These are phyloP conservation scores for Bombylius major DNA, from an alignment of 2,888 invertebrate species.

Conservation along the genomic window DNA sequence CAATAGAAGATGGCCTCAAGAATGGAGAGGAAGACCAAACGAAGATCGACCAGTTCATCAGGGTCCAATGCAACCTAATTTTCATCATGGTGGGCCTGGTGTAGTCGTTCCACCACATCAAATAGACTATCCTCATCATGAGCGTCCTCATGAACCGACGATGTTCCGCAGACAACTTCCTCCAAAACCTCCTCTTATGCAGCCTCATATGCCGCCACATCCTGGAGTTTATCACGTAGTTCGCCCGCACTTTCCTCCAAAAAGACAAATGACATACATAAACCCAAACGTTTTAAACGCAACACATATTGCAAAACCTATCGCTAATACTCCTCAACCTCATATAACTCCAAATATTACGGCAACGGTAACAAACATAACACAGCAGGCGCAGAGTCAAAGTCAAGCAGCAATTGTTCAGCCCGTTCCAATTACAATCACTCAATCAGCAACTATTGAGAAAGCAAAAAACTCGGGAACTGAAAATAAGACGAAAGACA, in stretches of 20 bases:
- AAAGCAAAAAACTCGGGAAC: not conserved
- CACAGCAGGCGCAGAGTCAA: too few relatives aligned
- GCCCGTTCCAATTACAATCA: too few relatives aligned
- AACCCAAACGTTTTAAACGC: slow-evolving; percentile 19
- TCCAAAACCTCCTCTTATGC: not conserved
- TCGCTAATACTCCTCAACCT: not conserved
- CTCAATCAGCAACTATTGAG: not conserved
- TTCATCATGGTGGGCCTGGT: not conserved
- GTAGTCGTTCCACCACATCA: slow-evolving; percentile 7
- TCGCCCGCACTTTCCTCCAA: slow-evolving; percentile 28
- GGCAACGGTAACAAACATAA: too few relatives aligned
- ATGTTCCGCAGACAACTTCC: slow-evolving; percentile 26
- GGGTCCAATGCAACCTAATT: not conserved
- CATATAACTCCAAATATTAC: not conserved
- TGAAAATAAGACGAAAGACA: not conserved
- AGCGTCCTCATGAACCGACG: slow-evolving; percentile 15
- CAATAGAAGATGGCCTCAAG: slow-evolving; percentile 5
- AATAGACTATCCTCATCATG: slow-evolving; percentile 22
- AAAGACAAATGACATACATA: slow-evolving; percentile 30
- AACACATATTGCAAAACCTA: too few relatives aligned
- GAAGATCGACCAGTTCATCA: slow-evolving; percentile 19
- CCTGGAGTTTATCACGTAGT: slow-evolving; percentile 10
- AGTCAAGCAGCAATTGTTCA: too few relatives aligned
- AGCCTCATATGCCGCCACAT: not conserved
- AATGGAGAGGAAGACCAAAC: slow-evolving; percentile 13